These are phyloP conservation scores for Parasteatoda lunata DNA, from an alignment of 2,888 invertebrate genomes.

Conservation along the genomic window DNA sequence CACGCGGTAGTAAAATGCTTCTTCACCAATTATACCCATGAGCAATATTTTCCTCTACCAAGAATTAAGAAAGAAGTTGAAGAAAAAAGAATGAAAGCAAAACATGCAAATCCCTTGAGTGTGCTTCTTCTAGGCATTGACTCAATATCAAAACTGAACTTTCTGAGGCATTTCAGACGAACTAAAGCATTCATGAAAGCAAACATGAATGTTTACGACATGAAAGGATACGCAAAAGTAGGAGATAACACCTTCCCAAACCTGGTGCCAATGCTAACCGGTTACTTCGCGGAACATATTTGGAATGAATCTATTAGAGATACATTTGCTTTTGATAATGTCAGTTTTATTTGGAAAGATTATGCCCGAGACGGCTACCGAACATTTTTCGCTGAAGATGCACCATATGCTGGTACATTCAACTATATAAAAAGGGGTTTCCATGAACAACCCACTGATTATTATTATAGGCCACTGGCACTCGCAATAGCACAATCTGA, in stretches of 20 bases:
- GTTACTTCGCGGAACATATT: slow-evolving; percentile 51
- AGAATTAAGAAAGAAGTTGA: slow-evolving; percentile 23
- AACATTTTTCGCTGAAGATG: slow-evolving; percentile 74
- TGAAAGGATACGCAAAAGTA: slow-evolving; percentile 82
- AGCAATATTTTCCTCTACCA: slow-evolving; percentile 21
- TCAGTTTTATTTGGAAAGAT: slow-evolving; percentile 73
- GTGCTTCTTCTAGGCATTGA: slow-evolving; percentile 89
- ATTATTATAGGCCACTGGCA: slow-evolving; percentile 73
- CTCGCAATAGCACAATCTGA: slow-evolving; percentile 72
- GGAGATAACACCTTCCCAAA: slow-evolving; percentile 75
- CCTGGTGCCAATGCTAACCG: slow-evolving; percentile 72
- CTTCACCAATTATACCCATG: slow-evolving; percentile 12
- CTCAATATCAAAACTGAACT: slow-evolving; percentile 86
- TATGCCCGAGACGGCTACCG: slow-evolving; percentile 72
- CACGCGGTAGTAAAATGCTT: slow-evolving; percentile 37
- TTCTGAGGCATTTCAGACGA: slow-evolving; percentile 83
- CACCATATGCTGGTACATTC: slow-evolving; percentile 72
- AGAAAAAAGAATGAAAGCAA: slow-evolving; percentile 50
- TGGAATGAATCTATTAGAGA: slow-evolving; percentile 51
- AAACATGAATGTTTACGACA: slow-evolving; percentile 81
- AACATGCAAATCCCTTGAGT: slow-evolving; percentile 75
- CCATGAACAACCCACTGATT: slow-evolving; percentile 72
- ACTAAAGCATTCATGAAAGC: slow-evolving; percentile 80
- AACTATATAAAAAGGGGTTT: slow-evolving; percentile 73
- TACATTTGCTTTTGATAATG: slow-evolving; percentile 69